Evolutionary conservation across 2,888 invertebrate species (phyloP), one percentile per base, ranked within the genome.

Genomic region (Thereva nobilitata): DNA sequence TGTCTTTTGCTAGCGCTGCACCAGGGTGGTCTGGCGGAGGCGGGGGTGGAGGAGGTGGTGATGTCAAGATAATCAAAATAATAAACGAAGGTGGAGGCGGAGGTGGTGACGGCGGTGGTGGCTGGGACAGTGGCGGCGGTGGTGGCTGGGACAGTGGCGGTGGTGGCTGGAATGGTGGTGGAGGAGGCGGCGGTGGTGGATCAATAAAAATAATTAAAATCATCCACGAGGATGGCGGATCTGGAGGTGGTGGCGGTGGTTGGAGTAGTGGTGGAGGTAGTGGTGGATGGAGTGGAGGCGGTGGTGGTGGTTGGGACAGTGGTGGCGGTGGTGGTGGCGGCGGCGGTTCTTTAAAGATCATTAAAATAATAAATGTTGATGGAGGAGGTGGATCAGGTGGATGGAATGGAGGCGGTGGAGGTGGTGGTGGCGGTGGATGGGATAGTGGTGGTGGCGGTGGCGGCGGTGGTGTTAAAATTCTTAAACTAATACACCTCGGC

Each of bases 241-340:
- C 8, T 12, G 38, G n/a, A 8, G 5, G 35, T 34, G 34, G 57
- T 23, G 42, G 8, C 9, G 57, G 57, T 10, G 41, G 23, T 10
- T 40, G 41, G 50, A 50, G 5, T 10, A 10, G 50, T 2, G 35
- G 38, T 6, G 59, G 59, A n/a, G 44, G 10, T 47, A 6, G 57
- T 35, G 35, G 35, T 5, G 57, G 57, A 34, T 37, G 35, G 10
- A 35, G 56, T 12, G 8, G 35, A 9, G 59, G 59, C n/a, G 10
- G 12, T 10, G 47, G 59, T 47, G 59, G 59, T 12, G 45, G 57
- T 5, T 56, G 9, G 9, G 44, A 10, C 10, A 4, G 44, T 4
- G 44, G 44, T 10, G 5, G 4, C 44, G 44, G 44, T 45, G n/a
- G 5, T 45, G 44, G 44, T 4, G 7, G 9, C 4, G 42, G 42